Base-by-base conservation (phyloP, 53 echinoderm and acorn worm genomes). In the Glandiceps talaboti region DNA sequence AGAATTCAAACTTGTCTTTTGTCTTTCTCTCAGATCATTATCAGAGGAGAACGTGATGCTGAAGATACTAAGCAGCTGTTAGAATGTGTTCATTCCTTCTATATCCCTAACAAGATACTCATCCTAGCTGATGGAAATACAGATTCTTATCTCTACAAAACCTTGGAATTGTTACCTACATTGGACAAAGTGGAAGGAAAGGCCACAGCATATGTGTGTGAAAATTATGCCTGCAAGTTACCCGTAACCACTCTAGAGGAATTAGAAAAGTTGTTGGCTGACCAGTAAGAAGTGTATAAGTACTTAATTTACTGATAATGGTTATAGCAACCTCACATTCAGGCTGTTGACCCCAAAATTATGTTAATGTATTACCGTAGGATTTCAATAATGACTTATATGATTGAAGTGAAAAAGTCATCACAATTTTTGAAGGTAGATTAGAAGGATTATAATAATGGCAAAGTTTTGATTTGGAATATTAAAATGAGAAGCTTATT, bases 131-230 rank as follows among this genome's bases (percentile, higher is more conserved):
- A 99, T 77, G 93, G 93, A 25, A 83, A 85, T 75, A 32, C 78
- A 27, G 86, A 82, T 1, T 82, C 85, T 26, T 93, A 89, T 73
- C 91, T 99, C 6, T 84, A 80, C 77, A 83, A 89, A 32, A 91
- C 76, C 30, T 83, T 94, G 1, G 86, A 86, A 80, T 82, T 91
- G 75, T 86, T 99, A 29, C 78, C 89, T 33, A 85, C 91, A 26
- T 80, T 99, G 12, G 81, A 86, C 73, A 91, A 83, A 85, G 32
- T 87, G 12, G 88, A 94, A n/a, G 88, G 93, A 28, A 91, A 89
- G 86, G 91, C 93, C 1, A 99, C 93, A 0, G 99, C 89, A 10
- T 99, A 94, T 33, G 90, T 99, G 74, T 99, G 99, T 72, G 88
- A 99, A 86, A 94, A 99, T 76, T 99, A 80, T 76, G 83, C 89